Conservation (phyloP, 2,888 invertebrate species). For the Atethmia centrago region DNA sequence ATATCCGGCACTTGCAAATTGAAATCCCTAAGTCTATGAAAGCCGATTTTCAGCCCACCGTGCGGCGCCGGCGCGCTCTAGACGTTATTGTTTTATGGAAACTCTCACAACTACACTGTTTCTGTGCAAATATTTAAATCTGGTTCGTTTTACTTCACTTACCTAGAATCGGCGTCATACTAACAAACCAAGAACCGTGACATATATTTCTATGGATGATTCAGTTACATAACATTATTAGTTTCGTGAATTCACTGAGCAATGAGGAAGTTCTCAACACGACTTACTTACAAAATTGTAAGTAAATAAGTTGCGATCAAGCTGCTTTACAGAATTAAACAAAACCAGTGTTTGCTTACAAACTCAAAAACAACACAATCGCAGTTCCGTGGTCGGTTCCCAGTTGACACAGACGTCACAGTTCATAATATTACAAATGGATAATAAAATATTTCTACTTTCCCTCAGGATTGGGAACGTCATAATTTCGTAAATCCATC, state of each 20-base stretch:
- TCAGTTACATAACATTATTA: neutral
- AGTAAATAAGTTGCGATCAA: neutral
- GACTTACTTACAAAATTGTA: slow-evolving; percentile 7
- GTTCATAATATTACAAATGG: slow-evolving; percentile 7
- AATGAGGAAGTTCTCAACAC: neutral
- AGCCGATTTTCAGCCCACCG: too few relatives aligned
- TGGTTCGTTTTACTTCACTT: slow-evolving; percentile 5
- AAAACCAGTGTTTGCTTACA: too few relatives aligned
- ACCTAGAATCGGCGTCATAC: neutral
- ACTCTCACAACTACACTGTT: neutral
- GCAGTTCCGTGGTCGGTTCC: neutral
- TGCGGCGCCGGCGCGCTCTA: neutral
- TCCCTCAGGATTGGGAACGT: slow-evolving; percentile 33
- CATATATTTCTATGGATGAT: neutral
- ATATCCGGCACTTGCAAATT: too few relatives aligned
- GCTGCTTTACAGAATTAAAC: neutral
- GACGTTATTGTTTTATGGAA: slow-evolving; percentile 13
- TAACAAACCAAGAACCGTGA: neutral
- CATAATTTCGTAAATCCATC: slow-evolving; percentile 30
- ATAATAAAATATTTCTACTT: slow-evolving; percentile 6
- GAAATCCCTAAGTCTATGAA: too few relatives aligned
- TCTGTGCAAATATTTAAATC: slow-evolving; percentile 18
- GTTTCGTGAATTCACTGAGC: neutral
- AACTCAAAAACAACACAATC: neutral
- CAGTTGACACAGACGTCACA: neutral